Evolutionary conservation across 2,888 invertebrate species (phyloP), one percentile per base, ranked within the genome.

Genomic region (Lysandra bellargus): DNA sequence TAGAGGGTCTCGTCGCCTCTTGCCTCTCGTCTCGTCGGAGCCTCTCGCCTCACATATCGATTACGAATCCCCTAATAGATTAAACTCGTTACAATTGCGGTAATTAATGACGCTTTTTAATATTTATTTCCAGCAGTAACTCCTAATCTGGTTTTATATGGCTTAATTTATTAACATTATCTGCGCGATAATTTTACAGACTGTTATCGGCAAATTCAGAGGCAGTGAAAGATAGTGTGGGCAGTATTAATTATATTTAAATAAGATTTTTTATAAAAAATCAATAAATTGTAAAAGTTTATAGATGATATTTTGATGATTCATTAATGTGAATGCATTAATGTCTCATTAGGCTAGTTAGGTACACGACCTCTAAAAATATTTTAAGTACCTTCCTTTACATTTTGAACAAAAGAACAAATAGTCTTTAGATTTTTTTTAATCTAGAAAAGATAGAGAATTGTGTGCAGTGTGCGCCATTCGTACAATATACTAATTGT

Each of bases 91-190:
- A 57, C 53, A 17, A 53, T 57, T 57, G 49, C 49, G 33, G 57
- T 53, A 76, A 76, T 76, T 76, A 76, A 76, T 76, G 53, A 76
- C 57, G 57, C 76, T 76, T 53, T 76, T 30, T 53, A 53, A 76
- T 53, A 76, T 53, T 76, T 76, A 53, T 76, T 49, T 57, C 53
- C 53, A 57, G 33, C 2, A 76, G 14, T 53, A 76, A 76, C 17
- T 76, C 30, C 14, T 76, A 76, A 57, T 74, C 74, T 74, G 30
- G 7, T 74, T 74, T 74, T 74, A 74, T 76, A 53, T 33, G 5
- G 30, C 53, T 33, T 30, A 57, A 30, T 30, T 53, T 53, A 53
- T 76, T 53, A 53, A 9, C 23, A 57, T 75, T 57, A 76, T 76
- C 76, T 76, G 30, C 33, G 30, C 49, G 49, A 75, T 75, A 49